phyloP scores from a whole-genome alignment of 2,797 vertebrate genomes.

The Anniella stebbinsi region DNA sequence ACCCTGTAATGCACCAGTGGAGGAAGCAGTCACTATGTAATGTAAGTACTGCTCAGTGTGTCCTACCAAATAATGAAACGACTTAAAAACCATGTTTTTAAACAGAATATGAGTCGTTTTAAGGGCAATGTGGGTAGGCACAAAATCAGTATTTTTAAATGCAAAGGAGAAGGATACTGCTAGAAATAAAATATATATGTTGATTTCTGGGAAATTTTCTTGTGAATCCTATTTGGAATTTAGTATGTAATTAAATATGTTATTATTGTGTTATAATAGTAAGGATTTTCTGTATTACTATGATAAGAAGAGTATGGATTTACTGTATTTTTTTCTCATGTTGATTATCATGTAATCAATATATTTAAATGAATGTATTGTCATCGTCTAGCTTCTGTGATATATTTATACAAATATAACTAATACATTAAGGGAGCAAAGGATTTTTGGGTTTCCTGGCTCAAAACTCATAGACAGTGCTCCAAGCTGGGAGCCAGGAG shows the following conservation, averaged over 20 bases:
- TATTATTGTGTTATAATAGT: background rate
- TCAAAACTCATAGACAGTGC: too few species aligned
- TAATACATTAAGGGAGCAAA: background rate
- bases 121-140: too few species aligned
- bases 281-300: background rate
- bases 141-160: background rate
- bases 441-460: too few species aligned
- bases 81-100: too few species aligned
- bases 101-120: too few species aligned
- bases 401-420: background rate
- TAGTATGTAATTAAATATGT: background rate
- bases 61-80: too few species aligned
- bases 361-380: background rate
- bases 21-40: too few species aligned
- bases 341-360: background rate
- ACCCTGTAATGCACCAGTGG: too few species aligned
- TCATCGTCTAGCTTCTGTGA: background rate
- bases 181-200: background rate
- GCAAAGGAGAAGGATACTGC: background rate
- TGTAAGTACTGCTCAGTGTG: too few species aligned
- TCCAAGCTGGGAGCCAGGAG: too few species aligned
- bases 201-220: conserved; percentile 14
- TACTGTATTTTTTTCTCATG: background rate
- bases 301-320: too few species aligned
- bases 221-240: background rate